phyloP scores from a whole-genome alignment of 2,113 vertebrate genomes.

The Emydura subglobosa region DNA sequence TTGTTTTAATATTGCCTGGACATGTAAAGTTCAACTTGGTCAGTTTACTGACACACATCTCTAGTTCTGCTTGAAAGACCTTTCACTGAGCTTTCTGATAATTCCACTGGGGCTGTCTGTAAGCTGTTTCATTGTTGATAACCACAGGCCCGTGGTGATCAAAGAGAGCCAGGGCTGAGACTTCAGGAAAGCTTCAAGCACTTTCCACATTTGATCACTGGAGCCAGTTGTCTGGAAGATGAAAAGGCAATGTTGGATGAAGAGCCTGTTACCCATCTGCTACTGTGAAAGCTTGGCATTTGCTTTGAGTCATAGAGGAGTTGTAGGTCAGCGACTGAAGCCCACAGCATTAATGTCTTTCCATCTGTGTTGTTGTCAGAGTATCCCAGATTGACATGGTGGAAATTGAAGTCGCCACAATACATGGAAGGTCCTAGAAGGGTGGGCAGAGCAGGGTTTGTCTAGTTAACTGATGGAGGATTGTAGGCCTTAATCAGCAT shows the following conservation, averaged over 20 bases:
- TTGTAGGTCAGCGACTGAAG: background rate
- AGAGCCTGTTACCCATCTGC: background rate
- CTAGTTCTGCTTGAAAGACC: background rate
- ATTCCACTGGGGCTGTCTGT: too few species aligned
- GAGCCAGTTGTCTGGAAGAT: background rate
- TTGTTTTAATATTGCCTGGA: background rate
- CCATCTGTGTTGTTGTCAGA: background rate
- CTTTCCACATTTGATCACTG: background rate
- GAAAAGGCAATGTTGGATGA: background rate
- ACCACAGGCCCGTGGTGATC: background rate
- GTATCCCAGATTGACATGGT: background rate
- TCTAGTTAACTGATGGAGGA: background rate
- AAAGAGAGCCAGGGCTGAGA: background rate
- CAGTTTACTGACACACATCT: background rate
- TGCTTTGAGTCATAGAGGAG: background rate
- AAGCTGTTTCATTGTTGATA: background rate
- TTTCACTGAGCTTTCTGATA: background rate
- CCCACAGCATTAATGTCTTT: background rate
- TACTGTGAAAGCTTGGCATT: background rate
- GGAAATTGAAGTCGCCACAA: background rate
- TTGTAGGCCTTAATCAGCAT: background rate
- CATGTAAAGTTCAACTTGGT: background rate
- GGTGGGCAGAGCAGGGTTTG: background rate
- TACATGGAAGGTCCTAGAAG: background rate
- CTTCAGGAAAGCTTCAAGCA: background rate